Evolutionary conservation across 2,888 invertebrate species (phyloP).

Genomic region (Sepiola atlantica): DNA sequence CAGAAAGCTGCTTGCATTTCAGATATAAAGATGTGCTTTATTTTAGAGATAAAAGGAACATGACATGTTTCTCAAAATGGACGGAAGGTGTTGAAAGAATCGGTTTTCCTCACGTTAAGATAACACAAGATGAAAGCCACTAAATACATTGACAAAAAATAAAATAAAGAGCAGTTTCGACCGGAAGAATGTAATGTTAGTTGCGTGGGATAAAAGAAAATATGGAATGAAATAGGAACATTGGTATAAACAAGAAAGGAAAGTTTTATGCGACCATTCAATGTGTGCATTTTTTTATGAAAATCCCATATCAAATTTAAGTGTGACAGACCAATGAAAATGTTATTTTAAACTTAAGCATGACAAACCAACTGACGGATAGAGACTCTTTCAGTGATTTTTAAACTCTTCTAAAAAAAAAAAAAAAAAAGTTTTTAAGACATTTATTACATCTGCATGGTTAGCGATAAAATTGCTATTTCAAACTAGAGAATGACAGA

Average conservation of each 20-base stretch:
- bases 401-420: too few species aligned
- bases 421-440: too few species aligned
- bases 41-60: background rate
- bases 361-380: too few species aligned
- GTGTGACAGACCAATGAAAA: too few species aligned
- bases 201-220: background rate
- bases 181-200: background rate
- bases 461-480: too few species aligned
- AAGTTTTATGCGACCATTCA: background rate
- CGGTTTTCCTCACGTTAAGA: background rate
- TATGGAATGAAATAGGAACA: background rate
- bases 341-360: too few species aligned
- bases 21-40: background rate
- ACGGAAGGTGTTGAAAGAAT: background rate
- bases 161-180: background rate
- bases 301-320: too few species aligned
- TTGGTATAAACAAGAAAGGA: background rate
- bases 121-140: background rate
- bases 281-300: too few species aligned
- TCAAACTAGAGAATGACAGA: too few species aligned
- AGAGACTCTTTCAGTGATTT: too few species aligned
- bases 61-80: background rate
- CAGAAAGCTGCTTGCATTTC: background rate
- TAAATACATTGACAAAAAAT: background rate
- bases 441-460: too few species aligned